These are phyloP conservation scores for Heliconius ismenius DNA, from an alignment of 2,888 invertebrate species.

Conservation along the genomic window DNA sequence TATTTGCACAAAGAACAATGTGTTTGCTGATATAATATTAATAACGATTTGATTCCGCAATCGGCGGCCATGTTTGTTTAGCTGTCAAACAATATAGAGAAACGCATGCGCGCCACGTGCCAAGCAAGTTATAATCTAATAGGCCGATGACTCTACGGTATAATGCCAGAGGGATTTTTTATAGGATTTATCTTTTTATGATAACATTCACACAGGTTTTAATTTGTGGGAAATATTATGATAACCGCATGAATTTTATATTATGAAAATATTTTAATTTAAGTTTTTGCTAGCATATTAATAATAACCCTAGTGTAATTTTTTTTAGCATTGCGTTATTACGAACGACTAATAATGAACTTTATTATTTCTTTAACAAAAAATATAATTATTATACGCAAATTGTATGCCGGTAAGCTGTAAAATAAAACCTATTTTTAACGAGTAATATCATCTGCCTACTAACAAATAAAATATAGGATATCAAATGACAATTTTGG, in stretches of 20 bases:
- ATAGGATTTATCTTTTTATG: conserved; percentile 41
- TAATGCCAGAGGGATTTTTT: conserved; percentile 52
- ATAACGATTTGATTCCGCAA: conserved; percentile 75
- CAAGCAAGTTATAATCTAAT: conserved; percentile 70
- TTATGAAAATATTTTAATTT: neutral
- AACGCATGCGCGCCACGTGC: conserved; percentile 69
- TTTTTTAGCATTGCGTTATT: too few species aligned
- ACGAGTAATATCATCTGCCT: conserved; percentile 55
- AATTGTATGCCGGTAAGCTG: neutral
- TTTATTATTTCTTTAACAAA: neutral
- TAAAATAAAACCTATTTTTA: conserved; percentile 37
- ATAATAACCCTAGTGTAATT: too few species aligned
- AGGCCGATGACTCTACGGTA: conserved; percentile 51
- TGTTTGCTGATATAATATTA: conserved; percentile 74
- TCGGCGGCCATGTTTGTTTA: conserved; percentile 75
- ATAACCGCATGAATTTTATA: conserved; percentile 10
- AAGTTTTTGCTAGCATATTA: neutral
- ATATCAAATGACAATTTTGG: conserved; percentile 76
- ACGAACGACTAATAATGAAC: too few species aligned
- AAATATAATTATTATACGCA: neutral
- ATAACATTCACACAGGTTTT: conserved; percentile 46
- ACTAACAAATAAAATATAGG: conserved; percentile 53
- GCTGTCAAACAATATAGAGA: conserved; percentile 66
- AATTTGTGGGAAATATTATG: conserved; percentile 34
- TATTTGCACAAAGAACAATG: conserved; percentile 73